phyloP scores from a whole-genome alignment of 2,888 invertebrate genomes.

The Strigamia transsilvanica region DNA sequence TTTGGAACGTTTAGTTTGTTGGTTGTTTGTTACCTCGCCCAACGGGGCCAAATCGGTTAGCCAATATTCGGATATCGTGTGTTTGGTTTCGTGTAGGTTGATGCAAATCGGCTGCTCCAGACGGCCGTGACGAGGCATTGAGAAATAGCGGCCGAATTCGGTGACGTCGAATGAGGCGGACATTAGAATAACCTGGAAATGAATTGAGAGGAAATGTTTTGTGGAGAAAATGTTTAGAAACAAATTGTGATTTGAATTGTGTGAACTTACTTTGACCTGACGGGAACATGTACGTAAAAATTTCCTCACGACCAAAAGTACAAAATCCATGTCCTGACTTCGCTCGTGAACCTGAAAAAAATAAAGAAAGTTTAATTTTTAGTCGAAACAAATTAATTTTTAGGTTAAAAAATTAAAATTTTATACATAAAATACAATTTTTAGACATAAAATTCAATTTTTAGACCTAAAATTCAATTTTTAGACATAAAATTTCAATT shows the following conservation, averaged over 20 bases:
- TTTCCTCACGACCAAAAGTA: conserved; percentile 81
- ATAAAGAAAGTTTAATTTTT: background rate
- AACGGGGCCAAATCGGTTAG: conserved; percentile 62
- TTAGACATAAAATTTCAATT: no score
- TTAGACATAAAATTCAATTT: no score
- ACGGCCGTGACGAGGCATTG: conserved; percentile 61
- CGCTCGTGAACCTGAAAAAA: conserved; percentile 80
- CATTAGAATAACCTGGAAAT: conserved; percentile 81
- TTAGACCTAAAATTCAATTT: no score
- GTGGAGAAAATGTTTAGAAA: no score
- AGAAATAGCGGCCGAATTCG: conserved; percentile 77
- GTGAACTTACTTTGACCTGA: conserved; percentile 69
- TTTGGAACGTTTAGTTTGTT: no score
- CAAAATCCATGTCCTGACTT: conserved; percentile 90
- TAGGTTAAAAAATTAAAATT: no score
- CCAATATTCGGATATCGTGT: conserved; percentile 62
- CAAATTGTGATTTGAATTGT: conserved; percentile 13
- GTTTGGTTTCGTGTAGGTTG: conserved; percentile 61
- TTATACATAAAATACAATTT: no score
- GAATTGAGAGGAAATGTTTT: no score
- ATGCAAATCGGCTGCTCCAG: conserved; percentile 63
- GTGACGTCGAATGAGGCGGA: conserved; percentile 88
- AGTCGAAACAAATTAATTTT: background rate
- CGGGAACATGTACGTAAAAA: conserved; percentile 75
- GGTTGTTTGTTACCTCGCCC: conserved; percentile 59